Evolutionary conservation across 2,797 vertebrate genomes (phyloP), one percentile per base, ranked within the genome.

Genomic region (Acrossocheilus wenchowensis): DNA sequence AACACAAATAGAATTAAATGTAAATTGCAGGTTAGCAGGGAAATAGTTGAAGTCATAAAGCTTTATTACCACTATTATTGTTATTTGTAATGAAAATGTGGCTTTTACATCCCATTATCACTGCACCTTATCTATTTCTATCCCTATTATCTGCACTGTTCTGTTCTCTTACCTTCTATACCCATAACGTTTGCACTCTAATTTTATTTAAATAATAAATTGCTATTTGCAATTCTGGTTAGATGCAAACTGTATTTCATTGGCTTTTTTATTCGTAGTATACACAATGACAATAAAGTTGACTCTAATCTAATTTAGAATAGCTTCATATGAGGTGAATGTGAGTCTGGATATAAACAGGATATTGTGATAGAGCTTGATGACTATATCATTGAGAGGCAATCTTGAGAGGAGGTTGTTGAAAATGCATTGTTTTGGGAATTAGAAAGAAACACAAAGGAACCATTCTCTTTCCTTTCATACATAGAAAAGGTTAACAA

Each of bases 321-420:
- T 62, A 64, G 78, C 57, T 82, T 82, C 68, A 82, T 72, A 57
- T 72, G 34, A 57, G 50, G 66, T 72, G 36, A 72, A 82, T 82
- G 50, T 41, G 80, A 71, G 19, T 52, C 45, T 39, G 79, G 43
- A 39, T 26, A 52, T 71, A 57, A 57, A 82, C 48, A 82, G 80
- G 34, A 62, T 60, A 62, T 78, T 78, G 54, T 43, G 36, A 78
- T 48, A n/a, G 43, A 75, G 30, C n/a, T 68, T 36, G 30, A 52
- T 82, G 68, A 72, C 23, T 72, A 71, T n/a, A 72, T 82, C 14
- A 57, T 41, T 71, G 52, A 85, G 77, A 43, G 41, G 54, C 83
- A 78, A 88, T 78, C 81, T 36, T 50, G 60, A 86, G 69, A 78
- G 79, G 43, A 79, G 36, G 69, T 62, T 82, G 15, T 23, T 72